Evolutionary conservation across 2,113 vertebrate genomes (phyloP).

Genomic region (Apus apus): DNA sequence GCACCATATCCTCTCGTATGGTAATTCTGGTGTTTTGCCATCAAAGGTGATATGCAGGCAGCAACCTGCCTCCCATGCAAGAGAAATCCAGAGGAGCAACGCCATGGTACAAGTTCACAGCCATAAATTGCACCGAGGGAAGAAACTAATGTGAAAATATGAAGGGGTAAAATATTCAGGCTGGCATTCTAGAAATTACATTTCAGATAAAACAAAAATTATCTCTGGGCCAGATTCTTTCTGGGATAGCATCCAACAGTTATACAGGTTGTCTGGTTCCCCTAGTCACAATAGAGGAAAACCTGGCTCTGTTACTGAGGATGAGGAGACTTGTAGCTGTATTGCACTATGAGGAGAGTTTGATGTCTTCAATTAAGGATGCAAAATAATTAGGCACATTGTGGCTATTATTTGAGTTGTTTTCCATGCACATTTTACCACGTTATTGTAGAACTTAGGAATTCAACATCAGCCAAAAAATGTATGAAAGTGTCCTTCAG

Average conservation of each 20-base stretch:
- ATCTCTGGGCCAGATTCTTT: not conserved
- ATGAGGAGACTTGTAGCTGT: not conserved
- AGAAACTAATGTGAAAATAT: not conserved
- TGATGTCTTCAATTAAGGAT: not conserved
- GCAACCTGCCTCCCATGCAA: not conserved
- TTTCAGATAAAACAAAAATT: not conserved
- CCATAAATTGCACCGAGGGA: not conserved
- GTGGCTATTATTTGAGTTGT: not conserved
- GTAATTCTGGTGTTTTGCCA: not conserved
- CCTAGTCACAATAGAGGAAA: not conserved
- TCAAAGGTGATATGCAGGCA: not conserved
- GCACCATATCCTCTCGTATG: rapidly evolving
- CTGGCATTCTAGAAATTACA: not conserved
- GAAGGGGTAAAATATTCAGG: not conserved
- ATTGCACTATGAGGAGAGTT: not conserved
- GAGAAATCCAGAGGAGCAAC: not conserved
- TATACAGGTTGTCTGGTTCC: not conserved
- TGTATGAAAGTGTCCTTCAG: not conserved
- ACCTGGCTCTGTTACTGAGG: not conserved
- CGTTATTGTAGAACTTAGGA: not conserved
- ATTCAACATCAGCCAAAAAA: not conserved
- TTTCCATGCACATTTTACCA: not conserved
- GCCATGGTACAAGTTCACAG: rapidly evolving
- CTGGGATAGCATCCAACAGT: not conserved
- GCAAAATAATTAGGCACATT: not conserved